phyloP scores from a whole-genome alignment of 2,113 vertebrate genomes.

The Scomber scombrus region DNA sequence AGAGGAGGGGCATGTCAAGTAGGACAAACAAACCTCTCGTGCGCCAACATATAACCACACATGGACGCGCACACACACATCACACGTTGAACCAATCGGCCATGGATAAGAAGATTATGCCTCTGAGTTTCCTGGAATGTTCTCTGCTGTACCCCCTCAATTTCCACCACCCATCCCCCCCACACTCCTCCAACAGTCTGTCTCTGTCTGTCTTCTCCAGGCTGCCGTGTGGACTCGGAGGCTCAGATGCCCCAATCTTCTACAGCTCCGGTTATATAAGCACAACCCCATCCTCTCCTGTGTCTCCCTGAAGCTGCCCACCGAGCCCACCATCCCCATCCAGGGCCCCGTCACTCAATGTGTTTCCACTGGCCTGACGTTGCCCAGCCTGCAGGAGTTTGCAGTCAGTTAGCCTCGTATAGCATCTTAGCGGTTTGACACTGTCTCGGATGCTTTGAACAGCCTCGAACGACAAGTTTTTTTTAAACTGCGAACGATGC shows the following conservation, averaged over 20 bases:
- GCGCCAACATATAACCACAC: conserved; percentile 33
- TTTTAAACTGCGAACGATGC: not conserved
- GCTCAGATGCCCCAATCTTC: conserved; percentile 59
- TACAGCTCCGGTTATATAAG: conserved; percentile 74
- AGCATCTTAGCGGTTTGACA: conserved; percentile 31
- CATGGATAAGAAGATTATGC: conserved; percentile 84
- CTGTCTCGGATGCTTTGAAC: not conserved
- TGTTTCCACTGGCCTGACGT: conserved; percentile 16
- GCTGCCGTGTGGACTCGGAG: conserved; percentile 46
- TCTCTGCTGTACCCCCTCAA: conserved; percentile 67
- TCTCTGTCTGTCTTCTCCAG: conserved; percentile 35
- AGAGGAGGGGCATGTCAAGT: conserved; percentile 22
- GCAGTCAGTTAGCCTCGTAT: conserved; percentile 14
- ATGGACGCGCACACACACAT: conserved; percentile 28
- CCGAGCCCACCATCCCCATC: conserved; percentile 13
- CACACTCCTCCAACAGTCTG: conserved; percentile 60
- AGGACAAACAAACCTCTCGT: conserved; percentile 57
- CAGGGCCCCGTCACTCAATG: conserved; percentile 32
- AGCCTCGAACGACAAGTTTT: conserved; percentile 8
- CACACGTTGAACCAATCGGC: conserved; percentile 74
- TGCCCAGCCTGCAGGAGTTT: conserved; percentile 37
- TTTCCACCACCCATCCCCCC: conserved; percentile 53
- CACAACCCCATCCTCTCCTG: conserved; percentile 33
- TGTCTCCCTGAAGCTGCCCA: conserved; percentile 36
- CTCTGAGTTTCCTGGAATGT: conserved; percentile 81